Evolutionary conservation across 2,113 vertebrate genomes (phyloP), one percentile per base, ranked within the genome.

Genomic region (Salvelinus alpinus): DNA sequence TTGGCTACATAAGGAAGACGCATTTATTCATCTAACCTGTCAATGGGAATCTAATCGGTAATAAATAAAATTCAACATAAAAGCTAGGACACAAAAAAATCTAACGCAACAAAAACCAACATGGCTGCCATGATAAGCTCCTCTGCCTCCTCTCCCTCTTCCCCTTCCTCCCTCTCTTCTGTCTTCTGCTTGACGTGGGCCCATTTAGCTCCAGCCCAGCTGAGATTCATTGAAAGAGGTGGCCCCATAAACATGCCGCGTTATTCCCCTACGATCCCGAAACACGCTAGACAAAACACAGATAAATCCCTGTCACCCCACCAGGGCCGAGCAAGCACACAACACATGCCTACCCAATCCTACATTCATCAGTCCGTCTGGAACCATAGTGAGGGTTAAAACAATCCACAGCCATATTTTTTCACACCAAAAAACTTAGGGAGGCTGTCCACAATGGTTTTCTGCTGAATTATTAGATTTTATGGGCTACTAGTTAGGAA

Each of bases 201-300:
- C 59, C 31, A 60, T 54, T 78, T 38, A 68, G 51, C 24, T n/a
- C 62, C 64, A 70, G 69, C 73, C 72, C 67, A 51, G 71, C 54
- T 31, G 85, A 87, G 6, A 77, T 83, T 79, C 88, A 86, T 87
- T 78, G 75, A 75, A 87, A 82, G 81, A 25, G 64, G 75, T 75
- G 67, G 54, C 80, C 81, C 73, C 9, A 79, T 66, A 86, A 85
- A 89, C 75, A 72, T 44, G 66, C 71, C 78, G 78, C 76, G 81
- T 38, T 88, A 60, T 77, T 65, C 67, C 78, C 67, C 47, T 3
- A 54, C 3, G 27, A 84, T 51, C 85, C 75, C 64, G 18, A 62
- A 44, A 16, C 73, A 65, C 65, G 67, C 54, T 57, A 75, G 48
- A 73, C 67, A 70, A 88, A 82, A 84, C 74, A 74, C 25, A 64